These are phyloP conservation scores for Seriola rivoliana DNA, from an alignment of 2,113 vertebrate species.

Conservation along the genomic window DNA sequence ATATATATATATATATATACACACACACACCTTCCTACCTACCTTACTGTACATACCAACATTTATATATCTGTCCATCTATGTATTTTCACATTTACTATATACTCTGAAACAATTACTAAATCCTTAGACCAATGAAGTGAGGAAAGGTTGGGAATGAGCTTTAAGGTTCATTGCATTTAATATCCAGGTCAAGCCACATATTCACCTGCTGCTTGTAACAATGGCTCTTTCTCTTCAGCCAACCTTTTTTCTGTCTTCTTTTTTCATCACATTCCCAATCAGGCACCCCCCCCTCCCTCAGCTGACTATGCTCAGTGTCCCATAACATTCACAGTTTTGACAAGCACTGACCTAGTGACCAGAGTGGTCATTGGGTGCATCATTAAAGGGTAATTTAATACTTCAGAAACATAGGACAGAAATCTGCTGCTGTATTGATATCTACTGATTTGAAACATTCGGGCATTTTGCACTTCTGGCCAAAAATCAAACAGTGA, in stretches of 20 bases:
- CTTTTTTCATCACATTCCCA: constrained; percentile 3
- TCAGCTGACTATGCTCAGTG: constrained; percentile 13
- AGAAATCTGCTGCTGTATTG: not conserved
- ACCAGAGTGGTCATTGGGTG: not conserved
- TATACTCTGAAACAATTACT: not conserved
- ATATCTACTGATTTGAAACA: not conserved
- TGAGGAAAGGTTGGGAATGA: constrained; percentile 17
- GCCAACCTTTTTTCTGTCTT: constrained; percentile 36
- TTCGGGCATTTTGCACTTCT: not conserved
- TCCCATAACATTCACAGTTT: constrained; percentile 35
- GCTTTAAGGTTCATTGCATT: constrained; percentile 10
- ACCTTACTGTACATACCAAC: no score
- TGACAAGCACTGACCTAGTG: constrained; percentile 22
- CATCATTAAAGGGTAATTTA: not conserved
- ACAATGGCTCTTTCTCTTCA: constrained; percentile 55
- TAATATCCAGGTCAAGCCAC: constrained; percentile 37
- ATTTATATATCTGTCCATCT: not conserved
- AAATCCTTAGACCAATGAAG: not conserved
- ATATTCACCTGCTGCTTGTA: constrained; percentile 48
- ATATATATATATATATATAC: no score
- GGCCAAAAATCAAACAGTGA: not conserved
- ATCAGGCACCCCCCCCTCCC: not conserved
- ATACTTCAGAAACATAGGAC: not conserved
- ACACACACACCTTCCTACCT: not conserved
- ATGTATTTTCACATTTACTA: not conserved